A percentile compares a stretch with the other conserved stretches of the same genome.
Conservation (phyloP, 2,797 vertebrate species). For the Coregonus suidteri region DNA sequence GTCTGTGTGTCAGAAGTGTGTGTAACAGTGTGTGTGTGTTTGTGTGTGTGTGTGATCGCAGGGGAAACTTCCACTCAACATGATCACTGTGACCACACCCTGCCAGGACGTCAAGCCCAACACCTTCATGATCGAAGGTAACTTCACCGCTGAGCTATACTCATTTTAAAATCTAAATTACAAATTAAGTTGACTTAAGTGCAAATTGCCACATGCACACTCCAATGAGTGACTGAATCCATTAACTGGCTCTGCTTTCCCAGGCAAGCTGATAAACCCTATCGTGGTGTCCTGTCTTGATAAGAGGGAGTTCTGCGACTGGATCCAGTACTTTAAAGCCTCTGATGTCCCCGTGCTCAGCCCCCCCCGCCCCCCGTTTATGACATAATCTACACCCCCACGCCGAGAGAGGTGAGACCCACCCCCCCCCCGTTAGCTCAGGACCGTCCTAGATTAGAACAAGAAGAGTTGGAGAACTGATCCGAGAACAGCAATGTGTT, state of each 20-base stretch:
- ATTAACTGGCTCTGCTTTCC: slow-evolving; percentile 56
- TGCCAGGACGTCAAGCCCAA: slow-evolving; percentile 87
- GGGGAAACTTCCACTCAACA: slow-evolving; percentile 94
- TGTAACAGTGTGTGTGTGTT: background rate
- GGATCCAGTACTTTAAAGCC: slow-evolving; percentile 80
- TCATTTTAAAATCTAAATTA: no score
- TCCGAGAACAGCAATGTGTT: no score
- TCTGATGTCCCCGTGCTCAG: slow-evolving; percentile 77
- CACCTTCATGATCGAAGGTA: slow-evolving; percentile 95
- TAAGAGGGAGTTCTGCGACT: slow-evolving; percentile 74
- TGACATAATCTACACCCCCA: slow-evolving; percentile 85
- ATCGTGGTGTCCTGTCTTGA: slow-evolving; percentile 80
- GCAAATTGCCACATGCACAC: slow-evolving; percentile 46
- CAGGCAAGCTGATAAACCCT: slow-evolving; percentile 84
- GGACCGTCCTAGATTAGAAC: no score
- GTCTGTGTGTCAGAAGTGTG: background rate
- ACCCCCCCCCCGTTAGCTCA: no score
- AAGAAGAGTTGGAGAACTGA: no score
- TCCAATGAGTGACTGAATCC: slow-evolving; percentile 62
- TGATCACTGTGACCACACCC: slow-evolving; percentile 87
- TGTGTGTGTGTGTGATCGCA: slow-evolving; percentile 60
- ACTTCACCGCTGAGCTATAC: slow-evolving; percentile 17
- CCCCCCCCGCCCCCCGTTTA: slow-evolving; percentile 82
- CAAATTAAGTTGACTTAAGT: no score
- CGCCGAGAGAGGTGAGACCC: slow-evolving; percentile 71